Base-by-base conservation (phyloP, 1,140 invertebrate species). In the Phthorimaea operculella region DNA sequence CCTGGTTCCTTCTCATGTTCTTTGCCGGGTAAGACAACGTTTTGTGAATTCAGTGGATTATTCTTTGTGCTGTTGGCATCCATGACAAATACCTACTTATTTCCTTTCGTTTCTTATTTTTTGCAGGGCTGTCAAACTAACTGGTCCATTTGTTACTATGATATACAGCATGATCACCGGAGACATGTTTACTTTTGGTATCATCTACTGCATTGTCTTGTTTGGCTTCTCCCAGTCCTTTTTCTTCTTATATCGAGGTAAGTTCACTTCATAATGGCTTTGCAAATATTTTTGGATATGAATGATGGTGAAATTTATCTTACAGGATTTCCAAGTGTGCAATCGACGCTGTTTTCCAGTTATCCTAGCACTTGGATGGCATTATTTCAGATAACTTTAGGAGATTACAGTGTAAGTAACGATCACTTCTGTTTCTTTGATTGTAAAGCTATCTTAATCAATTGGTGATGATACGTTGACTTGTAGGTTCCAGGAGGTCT, bases 91-190 rank as follows among this genome's bases (percentile, higher is more conserved):
- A 11, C 11, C 3, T 42, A 2, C 14, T 42, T 36, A 36, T 8
- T 8, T 12, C 7, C 7, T 12, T 8, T 8, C 12, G 7, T 36
- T 36, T n/a, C n/a, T n/a, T n/a, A 45, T 8, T 47, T 47, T 9
- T 87, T 88, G 51, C 86, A 99, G 97, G 21, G 96, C 96, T 36
- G 91, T 98, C 14, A 92, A 94, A 52, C 76, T 98, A 48, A 98
- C 96, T 0, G 98, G 98, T 52, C 97, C 97, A 0, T 98, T 99
- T 86, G 96, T 99, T 50, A 98, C 97, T 14, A 99, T 99, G 97
- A 96, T 99, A 53, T 98, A 97, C 87, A 95, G 92, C 67, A 99
- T 99, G 97, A 96, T 99, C 68, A 95, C 93, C 0, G 96, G 96
- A 17, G 98, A 99, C 85, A 97, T 99, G 95, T 91, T 98, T 68